These are phyloP conservation scores for Crenichthys baileyi DNA, from an alignment of 2,797 vertebrate genomes.

Conservation along the genomic window DNA sequence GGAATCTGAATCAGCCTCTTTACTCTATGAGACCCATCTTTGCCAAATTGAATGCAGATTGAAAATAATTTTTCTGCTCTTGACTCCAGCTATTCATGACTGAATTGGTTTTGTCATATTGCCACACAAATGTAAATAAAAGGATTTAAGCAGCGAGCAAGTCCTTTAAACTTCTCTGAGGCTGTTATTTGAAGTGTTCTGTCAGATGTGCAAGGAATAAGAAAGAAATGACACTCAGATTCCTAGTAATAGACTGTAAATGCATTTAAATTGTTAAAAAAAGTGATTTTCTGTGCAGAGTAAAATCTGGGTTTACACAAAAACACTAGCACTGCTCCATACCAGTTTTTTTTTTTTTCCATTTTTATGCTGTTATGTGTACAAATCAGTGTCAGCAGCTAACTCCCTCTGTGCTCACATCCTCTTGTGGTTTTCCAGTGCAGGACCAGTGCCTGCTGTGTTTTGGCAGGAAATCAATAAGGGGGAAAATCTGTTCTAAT, in stretches of 20 bases:
- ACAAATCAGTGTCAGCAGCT: slow-evolving; percentile 42
- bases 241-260: slow-evolving; percentile 36
- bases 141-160: slow-evolving; percentile 81
- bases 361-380: slow-evolving; percentile 26
- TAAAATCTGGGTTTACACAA: neutral
- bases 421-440: slow-evolving; percentile 73
- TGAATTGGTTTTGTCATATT: slow-evolving; percentile 90
- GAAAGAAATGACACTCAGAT: slow-evolving; percentile 12
- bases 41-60: slow-evolving; percentile 98
- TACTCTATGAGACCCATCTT: slow-evolving; percentile 93
- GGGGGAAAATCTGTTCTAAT: slow-evolving; percentile 98
- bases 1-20: slow-evolving; percentile 93
- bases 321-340: neutral
- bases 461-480: slow-evolving; percentile 99
- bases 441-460: slow-evolving; percentile 96
- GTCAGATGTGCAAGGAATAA: slow-evolving; percentile 37
- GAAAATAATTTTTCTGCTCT: slow-evolving; percentile 98
- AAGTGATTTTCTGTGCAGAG: neutral
- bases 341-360: slow-evolving; percentile 20
- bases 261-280: slow-evolving; percentile 24
- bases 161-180: slow-evolving; percentile 84
- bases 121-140: slow-evolving; percentile 87
- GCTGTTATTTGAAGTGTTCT: slow-evolving; percentile 77
- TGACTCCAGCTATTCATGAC: slow-evolving; percentile 93
- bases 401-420: slow-evolving; percentile 39